Percentiles rank a stretch among this genome's conserved stretches.
Conservation (phyloP, 2,797 vertebrate genomes). For the Synanceia verrucosa region DNA sequence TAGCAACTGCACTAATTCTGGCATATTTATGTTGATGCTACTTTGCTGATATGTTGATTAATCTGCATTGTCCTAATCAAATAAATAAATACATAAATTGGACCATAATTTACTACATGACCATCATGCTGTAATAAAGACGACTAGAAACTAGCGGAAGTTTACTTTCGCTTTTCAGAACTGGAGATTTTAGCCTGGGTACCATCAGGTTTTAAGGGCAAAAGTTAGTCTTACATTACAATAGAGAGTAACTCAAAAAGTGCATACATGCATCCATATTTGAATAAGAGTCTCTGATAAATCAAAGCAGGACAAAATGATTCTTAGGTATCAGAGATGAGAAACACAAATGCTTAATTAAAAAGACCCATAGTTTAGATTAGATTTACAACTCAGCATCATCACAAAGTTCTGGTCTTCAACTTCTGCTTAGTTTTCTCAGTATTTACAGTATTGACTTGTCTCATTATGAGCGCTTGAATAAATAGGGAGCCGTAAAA, state of each 20-base stretch:
- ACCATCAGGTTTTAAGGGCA: not conserved
- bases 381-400: not conserved
- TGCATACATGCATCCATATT: not conserved
- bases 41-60: no score
- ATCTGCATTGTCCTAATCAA: no score
- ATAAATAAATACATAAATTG: no score
- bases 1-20: no score
- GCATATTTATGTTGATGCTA: no score
- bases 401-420: slow-evolving; percentile 4
- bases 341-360: not conserved
- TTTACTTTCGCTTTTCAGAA: not conserved
- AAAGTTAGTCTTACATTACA: not conserved
- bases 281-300: not conserved
- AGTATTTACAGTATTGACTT: slow-evolving; percentile 51
- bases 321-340: not conserved
- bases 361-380: not conserved
- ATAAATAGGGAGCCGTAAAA: slow-evolving; percentile 57
- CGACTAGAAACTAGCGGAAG: no score
- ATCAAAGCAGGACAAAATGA: not conserved
- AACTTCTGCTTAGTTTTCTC: slow-evolving; percentile 5
- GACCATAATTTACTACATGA: no score
- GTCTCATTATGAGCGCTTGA: slow-evolving; percentile 20
- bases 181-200: not conserved
- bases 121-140: no score
- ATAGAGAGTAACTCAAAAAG: not conserved